Evolutionary conservation across 37 sponge, comb jelly and placozoan species (phyloP).

Genomic region (Agelas oroides): DNA sequence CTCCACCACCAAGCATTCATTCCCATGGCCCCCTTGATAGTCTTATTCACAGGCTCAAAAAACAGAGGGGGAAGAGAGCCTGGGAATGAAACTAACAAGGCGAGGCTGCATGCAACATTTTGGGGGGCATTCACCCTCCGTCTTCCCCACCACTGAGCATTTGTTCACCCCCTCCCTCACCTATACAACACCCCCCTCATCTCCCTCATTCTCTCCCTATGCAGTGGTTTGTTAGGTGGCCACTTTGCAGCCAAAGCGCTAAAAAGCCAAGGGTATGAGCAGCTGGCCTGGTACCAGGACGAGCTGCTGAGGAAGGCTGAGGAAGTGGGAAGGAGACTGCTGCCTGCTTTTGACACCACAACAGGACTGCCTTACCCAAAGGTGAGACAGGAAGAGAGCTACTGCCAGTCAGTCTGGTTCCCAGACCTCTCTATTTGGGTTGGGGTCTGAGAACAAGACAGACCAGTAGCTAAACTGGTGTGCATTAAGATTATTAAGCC

Average conservation of each 20-base stretch:
- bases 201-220: not conserved
- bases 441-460: too few relatives aligned
- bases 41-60: not conserved
- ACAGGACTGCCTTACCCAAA: conserved; percentile 94
- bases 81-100: not conserved
- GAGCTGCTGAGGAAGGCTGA: conserved; percentile 81
- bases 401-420: too few relatives aligned
- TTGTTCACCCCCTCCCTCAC: not conserved
- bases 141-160: not conserved
- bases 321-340: conserved; percentile 81
- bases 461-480: too few relatives aligned
- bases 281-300: conserved; percentile 85
- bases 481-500: too few relatives aligned
- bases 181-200: not conserved
- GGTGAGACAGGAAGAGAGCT: too few relatives aligned
- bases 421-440: too few relatives aligned
- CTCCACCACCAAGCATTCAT: too few relatives aligned
- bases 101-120: too few relatives aligned
- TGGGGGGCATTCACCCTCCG: too few relatives aligned
- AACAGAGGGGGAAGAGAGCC: not conserved
- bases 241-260: conserved; percentile 88
- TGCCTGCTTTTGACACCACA: conserved; percentile 94
- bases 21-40: too few relatives aligned
- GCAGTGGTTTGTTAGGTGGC: conserved; percentile 91
- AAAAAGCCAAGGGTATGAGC: conserved; percentile 58